Percentiles rank a stretch among this genome's conserved stretches.
Conservation (phyloP, 2,888 invertebrate species). For the Creontiades dilutus region DNA sequence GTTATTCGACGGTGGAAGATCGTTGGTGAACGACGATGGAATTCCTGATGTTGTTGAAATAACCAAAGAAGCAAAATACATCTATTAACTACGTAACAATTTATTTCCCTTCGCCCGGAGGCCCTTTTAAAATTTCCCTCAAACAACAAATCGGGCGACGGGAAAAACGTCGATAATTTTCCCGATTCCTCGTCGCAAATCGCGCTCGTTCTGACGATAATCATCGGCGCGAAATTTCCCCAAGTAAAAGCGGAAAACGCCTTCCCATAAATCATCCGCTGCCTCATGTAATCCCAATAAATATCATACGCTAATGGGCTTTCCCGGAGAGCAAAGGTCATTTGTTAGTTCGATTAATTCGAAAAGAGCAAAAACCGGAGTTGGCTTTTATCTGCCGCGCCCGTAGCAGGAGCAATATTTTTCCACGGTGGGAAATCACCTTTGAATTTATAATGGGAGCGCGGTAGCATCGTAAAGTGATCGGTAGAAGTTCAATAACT, state of each 20-base stretch:
- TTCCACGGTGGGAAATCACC: conserved; percentile 17
- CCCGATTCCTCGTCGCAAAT: neutral
- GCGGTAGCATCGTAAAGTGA: neutral
- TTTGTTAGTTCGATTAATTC: conserved; percentile 66
- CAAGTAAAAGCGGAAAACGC: neutral
- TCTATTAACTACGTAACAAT: neutral
- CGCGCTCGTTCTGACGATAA: neutral
- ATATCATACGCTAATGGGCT: conserved; percentile 63
- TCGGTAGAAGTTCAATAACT: neutral
- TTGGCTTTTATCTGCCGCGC: conserved; percentile 31
- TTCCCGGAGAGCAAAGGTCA: conserved; percentile 38
- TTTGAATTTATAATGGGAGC: conserved; percentile 44
- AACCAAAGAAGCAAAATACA: neutral
- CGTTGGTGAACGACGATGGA: neutral
- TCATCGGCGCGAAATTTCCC: neutral
- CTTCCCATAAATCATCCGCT: conserved; percentile 39
- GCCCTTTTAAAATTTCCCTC: neutral
- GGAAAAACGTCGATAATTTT: neutral
- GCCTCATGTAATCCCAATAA: conserved; percentile 61
- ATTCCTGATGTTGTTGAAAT: neutral
- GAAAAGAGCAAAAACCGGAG: conserved; percentile 2
- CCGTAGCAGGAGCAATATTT: conserved; percentile 8
- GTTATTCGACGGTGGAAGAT: too few species aligned
- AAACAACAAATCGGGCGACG: neutral
- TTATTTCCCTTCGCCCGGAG: neutral